A percentile compares a stretch with the other conserved stretches of the same genome.
Evolutionary conservation across 2,888 invertebrate genomes (phyloP).

Genomic region (Homarus gammarus): DNA sequence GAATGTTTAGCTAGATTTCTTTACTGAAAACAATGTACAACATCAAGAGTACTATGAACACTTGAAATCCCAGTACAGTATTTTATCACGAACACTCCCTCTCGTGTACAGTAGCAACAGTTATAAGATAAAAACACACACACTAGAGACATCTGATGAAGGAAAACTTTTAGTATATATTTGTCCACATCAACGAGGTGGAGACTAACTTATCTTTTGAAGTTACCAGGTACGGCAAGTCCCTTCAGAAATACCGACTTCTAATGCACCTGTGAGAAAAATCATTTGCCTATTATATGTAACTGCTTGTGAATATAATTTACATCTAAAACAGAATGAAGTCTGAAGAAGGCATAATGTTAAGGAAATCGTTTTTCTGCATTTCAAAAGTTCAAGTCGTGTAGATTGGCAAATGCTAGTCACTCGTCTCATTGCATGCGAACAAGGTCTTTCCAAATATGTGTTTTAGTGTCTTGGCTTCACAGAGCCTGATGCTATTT

Average conservation of each 20-base stretch:
- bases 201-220: neutral
- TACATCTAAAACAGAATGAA: slow-evolving; percentile 20
- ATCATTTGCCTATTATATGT: neutral
- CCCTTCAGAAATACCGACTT: neutral
- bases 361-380: neutral
- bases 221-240: neutral
- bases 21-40: slow-evolving; percentile 71
- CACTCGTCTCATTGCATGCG: slow-evolving; percentile 18
- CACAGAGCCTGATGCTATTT: neutral
- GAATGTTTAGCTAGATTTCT: slow-evolving; percentile 55
- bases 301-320: neutral
- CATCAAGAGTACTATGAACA: slow-evolving; percentile 67
- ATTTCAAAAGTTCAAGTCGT: neutral
- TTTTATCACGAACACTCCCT: slow-evolving; percentile 55
- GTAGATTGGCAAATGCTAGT: slow-evolving; percentile 10
- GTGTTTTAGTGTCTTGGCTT: neutral
- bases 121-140: slow-evolving; percentile 41
- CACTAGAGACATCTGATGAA: neutral
- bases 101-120: slow-evolving; percentile 43
- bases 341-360: slow-evolving; percentile 19
- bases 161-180: neutral
- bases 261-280: neutral
- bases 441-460: neutral
- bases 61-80: slow-evolving; percentile 40
- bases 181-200: slow-evolving; percentile 28